Conservation (phyloP, 2,113 vertebrate genomes). For the Tamias sibiricus region DNA sequence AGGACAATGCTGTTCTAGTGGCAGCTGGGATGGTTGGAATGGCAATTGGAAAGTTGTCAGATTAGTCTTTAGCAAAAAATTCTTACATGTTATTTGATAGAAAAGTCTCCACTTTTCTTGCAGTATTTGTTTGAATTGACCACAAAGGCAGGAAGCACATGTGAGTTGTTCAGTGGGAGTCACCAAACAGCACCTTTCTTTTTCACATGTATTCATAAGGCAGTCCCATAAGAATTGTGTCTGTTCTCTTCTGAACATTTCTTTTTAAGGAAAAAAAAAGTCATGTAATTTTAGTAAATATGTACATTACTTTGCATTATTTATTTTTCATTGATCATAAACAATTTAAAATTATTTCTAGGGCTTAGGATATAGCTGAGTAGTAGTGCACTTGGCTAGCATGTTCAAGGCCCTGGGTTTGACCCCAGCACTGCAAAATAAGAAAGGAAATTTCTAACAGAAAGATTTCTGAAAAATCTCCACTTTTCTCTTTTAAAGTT, state of each 20-base stretch:
- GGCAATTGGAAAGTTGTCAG: background rate
- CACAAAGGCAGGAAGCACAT: background rate
- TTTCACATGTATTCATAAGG: background rate
- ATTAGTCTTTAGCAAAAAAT: conserved; percentile 25
- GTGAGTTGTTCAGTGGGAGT: background rate
- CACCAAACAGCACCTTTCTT: background rate
- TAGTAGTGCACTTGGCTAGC: background rate
- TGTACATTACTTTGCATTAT: background rate
- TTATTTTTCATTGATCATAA: background rate
- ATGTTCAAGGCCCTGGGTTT: background rate
- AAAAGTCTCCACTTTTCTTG: background rate
- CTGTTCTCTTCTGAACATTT: background rate
- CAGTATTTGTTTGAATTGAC: background rate
- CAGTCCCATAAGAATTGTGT: background rate
- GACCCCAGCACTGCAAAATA: background rate
- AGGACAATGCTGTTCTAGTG: background rate
- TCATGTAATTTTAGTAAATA: background rate
- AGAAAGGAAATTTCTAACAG: background rate
- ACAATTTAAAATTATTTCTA: background rate
- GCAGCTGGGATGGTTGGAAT: background rate
- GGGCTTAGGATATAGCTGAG: background rate
- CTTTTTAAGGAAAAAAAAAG: background rate
- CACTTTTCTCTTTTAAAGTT: conserved; percentile 16
- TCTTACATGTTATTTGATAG: background rate
- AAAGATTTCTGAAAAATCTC: background rate